These are phyloP conservation scores for Typhlomys cinereus DNA, from an alignment of 2,113 vertebrate species.

Conservation along the genomic window DNA sequence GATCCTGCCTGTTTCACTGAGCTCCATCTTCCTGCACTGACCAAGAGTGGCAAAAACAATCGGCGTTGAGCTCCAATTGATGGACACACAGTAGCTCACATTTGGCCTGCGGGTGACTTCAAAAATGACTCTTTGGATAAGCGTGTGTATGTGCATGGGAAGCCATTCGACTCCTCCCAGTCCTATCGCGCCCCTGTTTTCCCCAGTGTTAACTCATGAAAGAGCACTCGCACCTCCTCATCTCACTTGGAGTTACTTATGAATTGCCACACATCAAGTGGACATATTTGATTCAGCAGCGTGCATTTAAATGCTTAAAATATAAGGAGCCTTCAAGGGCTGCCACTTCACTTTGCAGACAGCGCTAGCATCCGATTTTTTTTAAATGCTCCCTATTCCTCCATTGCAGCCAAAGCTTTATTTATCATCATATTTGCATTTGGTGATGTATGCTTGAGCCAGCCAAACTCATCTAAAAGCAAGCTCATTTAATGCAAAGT, in stretches of 20 bases:
- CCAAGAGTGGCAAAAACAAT: background rate
- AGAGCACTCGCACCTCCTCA: conserved; percentile 45
- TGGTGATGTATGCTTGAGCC: conserved; percentile 73
- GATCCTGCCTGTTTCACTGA: background rate
- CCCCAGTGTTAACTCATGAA: conserved; percentile 33
- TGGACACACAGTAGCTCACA: background rate
- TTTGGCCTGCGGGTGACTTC: background rate
- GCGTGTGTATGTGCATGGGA: background rate
- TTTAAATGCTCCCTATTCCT: conserved; percentile 66
- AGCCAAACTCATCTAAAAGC: conserved; percentile 78
- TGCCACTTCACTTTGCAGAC: conserved; percentile 70
- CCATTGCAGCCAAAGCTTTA: conserved; percentile 72
- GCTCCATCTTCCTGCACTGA: background rate
- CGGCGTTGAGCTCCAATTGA: background rate
- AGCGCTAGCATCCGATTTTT: conserved; percentile 69
- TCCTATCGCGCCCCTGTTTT: conserved; percentile 1
- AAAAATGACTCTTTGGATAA: background rate
- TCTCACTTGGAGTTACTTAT: conserved; percentile 52
- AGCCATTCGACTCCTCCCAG: background rate
- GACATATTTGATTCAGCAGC: conserved; percentile 52
- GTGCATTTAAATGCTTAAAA: conserved; percentile 69
- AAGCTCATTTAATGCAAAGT: conserved; percentile 77
- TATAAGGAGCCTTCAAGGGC: conserved; percentile 45
- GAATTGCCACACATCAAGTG: conserved; percentile 48
- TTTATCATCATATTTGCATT: conserved; percentile 78